Evolutionary conservation across 2,888 invertebrate species (phyloP), one percentile per base, ranked within the genome.

Genomic region (Cheiracanthium punctorium): DNA sequence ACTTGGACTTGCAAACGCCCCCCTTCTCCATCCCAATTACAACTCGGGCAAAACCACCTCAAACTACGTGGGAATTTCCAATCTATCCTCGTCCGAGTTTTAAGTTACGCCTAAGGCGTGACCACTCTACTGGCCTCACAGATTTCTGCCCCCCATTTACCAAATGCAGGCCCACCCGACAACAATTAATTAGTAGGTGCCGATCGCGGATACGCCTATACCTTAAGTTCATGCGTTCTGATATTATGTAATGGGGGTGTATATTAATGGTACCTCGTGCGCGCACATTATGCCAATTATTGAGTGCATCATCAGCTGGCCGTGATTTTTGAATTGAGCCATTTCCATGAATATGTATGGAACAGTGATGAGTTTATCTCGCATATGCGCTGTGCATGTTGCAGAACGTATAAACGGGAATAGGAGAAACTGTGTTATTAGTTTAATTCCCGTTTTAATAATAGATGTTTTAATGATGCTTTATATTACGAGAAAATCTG

Each of bases 71-170:
- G 72, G 69, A 70, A 84, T 84, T 77, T 84, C 82, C 72, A 73
- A 67, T 77, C 82, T 48, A 65, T 72, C 69, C 84, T 85, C 84
- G 73, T 74, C 79, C 82, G 52, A 85, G 84, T 85, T 85, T 85
- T 85, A 85, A 85, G 84, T 85, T 85, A 85, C 84, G 84, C 84
- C 84, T 85, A 52, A 85, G 84, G 84, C 84, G 84, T 85, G 84
- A 85, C 84, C 79, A 70, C 74, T 79, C 58, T 33, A 43, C 58
- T 30, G 41, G 71, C 74, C 80, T 65, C 82, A 52, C 70, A 71
- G 84, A 79, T 85, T 85, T 79, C 37, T 28, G 43, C 58, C 20
- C 58, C 58, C 43, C 58, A 58, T 58, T 58, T 12, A 58, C 58
- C 58, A 58, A 58, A 58, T 58, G 32, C 72, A n/a, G 48, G 29